Evolutionary conservation across 2,888 invertebrate species (phyloP).

Genomic region (Camptogramma bilineatum): DNA sequence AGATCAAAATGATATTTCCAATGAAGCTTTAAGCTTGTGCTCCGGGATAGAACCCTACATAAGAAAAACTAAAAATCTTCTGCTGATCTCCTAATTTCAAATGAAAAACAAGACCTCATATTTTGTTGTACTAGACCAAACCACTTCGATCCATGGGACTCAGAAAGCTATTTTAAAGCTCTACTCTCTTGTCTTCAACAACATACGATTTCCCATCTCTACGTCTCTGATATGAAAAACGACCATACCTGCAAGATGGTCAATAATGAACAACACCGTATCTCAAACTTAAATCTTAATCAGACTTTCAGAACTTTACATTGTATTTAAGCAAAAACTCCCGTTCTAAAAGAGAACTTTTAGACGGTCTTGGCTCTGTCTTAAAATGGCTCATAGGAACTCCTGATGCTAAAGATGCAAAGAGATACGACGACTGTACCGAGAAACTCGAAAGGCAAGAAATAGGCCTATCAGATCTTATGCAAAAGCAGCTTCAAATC

Average conservation of each 20-base stretch:
- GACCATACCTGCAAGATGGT: slow-evolving; percentile 33
- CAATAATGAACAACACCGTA: slow-evolving; percentile 43
- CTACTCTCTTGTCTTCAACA: slow-evolving; percentile 47
- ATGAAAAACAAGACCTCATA: slow-evolving; percentile 45
- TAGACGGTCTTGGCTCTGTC: no score
- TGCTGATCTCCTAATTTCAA: slow-evolving; percentile 42
- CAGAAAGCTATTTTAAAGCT: slow-evolving; percentile 53
- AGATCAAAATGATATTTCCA: no score
- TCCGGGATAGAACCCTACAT: slow-evolving; percentile 44
- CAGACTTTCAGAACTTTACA: slow-evolving; percentile 40
- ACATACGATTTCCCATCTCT: slow-evolving; percentile 38
- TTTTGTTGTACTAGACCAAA: slow-evolving; percentile 43
- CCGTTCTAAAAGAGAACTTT: slow-evolving; percentile 41
- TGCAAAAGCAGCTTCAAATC: slow-evolving; percentile 49
- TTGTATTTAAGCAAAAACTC: slow-evolving; percentile 29
- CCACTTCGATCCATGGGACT: no score
- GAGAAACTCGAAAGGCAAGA: slow-evolving; percentile 47
- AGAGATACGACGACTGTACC: no score
- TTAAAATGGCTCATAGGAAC: no score
- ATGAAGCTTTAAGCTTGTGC: no score
- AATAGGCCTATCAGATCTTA: slow-evolving; percentile 35
- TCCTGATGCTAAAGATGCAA: no score
- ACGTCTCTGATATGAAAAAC: no score
- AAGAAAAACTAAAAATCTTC: slow-evolving; percentile 44
- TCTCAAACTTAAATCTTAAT: slow-evolving; percentile 38